A percentile compares a stretch with the other conserved stretches of the same genome.
Conservation (phyloP, 2,113 vertebrate species). For the Oriolus oriolus region DNA sequence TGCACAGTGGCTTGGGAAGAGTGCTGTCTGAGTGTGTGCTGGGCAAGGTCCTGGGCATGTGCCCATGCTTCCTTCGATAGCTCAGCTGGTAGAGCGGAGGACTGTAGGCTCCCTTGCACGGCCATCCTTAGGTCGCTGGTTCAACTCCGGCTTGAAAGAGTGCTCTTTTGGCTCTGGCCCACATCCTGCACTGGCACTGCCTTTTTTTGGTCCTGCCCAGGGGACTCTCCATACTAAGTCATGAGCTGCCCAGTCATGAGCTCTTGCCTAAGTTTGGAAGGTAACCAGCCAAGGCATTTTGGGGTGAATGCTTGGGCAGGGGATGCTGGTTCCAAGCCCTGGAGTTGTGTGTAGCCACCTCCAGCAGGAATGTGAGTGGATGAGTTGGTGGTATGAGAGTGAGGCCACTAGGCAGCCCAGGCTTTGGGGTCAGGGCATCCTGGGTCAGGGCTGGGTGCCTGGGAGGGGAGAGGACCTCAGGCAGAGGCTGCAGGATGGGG, state of each 20-base stretch:
- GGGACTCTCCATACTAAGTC: too few species aligned
- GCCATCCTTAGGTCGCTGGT: slow-evolving; percentile 86
- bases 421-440: background rate
- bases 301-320: fast-evolving
- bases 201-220: background rate
- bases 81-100: slow-evolving; percentile 92
- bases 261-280: background rate
- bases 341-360: background rate
- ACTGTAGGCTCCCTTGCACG: slow-evolving; percentile 51
- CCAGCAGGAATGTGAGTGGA: background rate
- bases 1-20: background rate
- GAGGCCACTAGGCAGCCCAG: fast-evolving
- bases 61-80: slow-evolving; percentile 52
- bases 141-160: slow-evolving; percentile 70
- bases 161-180: background rate
- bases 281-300: background rate
- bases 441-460: background rate
- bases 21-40: background rate
- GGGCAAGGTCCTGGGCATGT: slow-evolving; percentile 69
- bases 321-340: fast-evolving
- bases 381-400: background rate
- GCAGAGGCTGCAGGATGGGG: background rate
- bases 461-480: background rate
- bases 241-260: background rate
- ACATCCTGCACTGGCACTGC: background rate